Evolutionary conservation across 2,888 invertebrate species (phyloP), one percentile per base, ranked within the genome.

Genomic region (Acrobasis consociella): DNA sequence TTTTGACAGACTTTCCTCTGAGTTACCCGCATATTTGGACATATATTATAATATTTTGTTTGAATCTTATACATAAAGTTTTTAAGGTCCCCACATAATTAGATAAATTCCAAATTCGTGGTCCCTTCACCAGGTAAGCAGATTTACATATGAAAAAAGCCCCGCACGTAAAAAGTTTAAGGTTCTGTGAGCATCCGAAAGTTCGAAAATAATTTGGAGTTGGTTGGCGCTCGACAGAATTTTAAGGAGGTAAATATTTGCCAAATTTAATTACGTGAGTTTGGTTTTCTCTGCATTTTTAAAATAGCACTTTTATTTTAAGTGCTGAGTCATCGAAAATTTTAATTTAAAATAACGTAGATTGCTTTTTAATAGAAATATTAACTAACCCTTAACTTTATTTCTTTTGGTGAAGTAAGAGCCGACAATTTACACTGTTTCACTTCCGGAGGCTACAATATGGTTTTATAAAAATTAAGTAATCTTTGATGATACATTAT

Each of bases 221-320:
- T 46, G 46, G 46, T 46, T n/a, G 13, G 46, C 13, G 46, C n/a
- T n/a, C 46, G 46, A 13, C 46, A 46, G 46, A 46, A 46, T 46
- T 46, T 46, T 46, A 46, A 46, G 46, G 46, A 46, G 46, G 46
- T 46, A 46, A 46, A 46, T n/a, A n/a, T 46, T 46, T 46, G 46
- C 46, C n/a, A 46, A 46, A 46, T 46, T 46, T 46, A 46, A 46
- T 46, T 46, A 46, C 46, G 13, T 46, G 46, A 46, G 46, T 46
- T 46, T 46, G 46, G 42, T 13, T 46, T 46, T 46, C 46, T 46
- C 13, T 46, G 46, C 11, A n/a, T 46, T 46, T 46, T 46, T 31
- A 2, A 46, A 46, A n/a, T n/a, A 5, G 13, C 5, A 46, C 46
- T 46, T 46, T 46, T 46, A n/a, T 46, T 46, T 2, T 46, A n/a